Base-by-base conservation (phyloP, 2,113 vertebrate species). In the Symphodus melops region DNA sequence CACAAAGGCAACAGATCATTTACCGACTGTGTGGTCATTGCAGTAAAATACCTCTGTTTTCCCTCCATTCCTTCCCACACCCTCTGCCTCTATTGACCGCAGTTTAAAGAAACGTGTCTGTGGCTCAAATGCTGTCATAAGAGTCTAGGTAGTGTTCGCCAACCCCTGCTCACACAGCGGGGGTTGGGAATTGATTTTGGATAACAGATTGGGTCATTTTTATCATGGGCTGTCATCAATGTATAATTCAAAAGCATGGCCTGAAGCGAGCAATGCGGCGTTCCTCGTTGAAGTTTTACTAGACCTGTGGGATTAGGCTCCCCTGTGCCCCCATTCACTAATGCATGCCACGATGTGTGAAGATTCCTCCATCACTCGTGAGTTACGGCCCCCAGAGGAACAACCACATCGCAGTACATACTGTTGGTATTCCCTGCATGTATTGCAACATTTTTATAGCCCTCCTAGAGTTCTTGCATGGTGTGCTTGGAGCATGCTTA, bases 121-220 rank as follows among this genome's bases (percentile, higher is more conserved):
- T 39, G 68, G 58, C 87, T 88, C 72, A 84, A 89, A 88, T 81
- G 61, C 71, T 79, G 79, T 81, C 77, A 89, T 91, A 82, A 90
- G 86, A 66, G 78, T 85, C 83, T 49, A 37, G 28, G 17, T 68
- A 44, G 64, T 64, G 89, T 81, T 86, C 3, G 12, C 65, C 69
- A 37, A 48, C 46, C 56, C 39, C 69, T 60, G 71, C 12, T 52
- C 66, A n/a, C 2, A 83, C 79, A 79, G 55, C 71, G 68, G 76
- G 28, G 54, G 77, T 44, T 56, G 53, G 28, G 57, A 81, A 92
- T 92, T 91, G 92, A 92, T 91, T 92, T 86, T 83, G 68, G 79
- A 71, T 87, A 77, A 60, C 68, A 83, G 88, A 92, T 88, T 89
- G 84, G 81, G 75, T 92, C 66, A 84, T 91, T 90, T 90, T 90